These are phyloP conservation scores for Drosophila pallidifrons DNA, from an alignment of 1,140 invertebrate species.

Conservation along the genomic window DNA sequence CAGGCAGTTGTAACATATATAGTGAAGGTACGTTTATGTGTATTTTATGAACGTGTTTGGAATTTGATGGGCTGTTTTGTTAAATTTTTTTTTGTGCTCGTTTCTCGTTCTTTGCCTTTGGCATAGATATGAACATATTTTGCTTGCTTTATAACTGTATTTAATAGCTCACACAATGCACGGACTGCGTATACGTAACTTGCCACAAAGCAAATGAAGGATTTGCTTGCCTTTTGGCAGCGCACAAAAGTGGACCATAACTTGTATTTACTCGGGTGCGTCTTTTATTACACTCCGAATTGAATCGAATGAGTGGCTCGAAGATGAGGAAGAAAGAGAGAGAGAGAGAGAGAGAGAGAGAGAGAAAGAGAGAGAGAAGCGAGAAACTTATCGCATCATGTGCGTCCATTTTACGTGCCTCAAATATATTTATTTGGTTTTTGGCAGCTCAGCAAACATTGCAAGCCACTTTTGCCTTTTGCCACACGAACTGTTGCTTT, in stretches of 20 bases:
- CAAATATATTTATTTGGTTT: constrained; percentile 43
- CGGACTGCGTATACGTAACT: constrained; percentile 12
- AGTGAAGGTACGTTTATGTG: constrained; percentile 23
- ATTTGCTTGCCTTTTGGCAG: constrained; percentile 31
- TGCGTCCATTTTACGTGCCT: constrained; percentile 52
- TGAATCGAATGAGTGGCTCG: constrained; percentile 40
- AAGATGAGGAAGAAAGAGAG: neutral
- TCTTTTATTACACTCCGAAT: constrained; percentile 49
- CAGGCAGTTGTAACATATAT: constrained; percentile 9
- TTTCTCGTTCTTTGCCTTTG: neutral
- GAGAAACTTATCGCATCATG: constrained; percentile 61
- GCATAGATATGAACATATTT: constrained; percentile 54
- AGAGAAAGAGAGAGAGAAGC: constrained; percentile 14
- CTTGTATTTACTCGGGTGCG: constrained; percentile 47
- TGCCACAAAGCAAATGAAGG: constrained; percentile 30
- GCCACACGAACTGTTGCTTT: constrained; percentile 38
- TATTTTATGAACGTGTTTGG: constrained; percentile 65
- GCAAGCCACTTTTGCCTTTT: constrained; percentile 17
- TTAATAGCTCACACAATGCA: constrained; percentile 50
- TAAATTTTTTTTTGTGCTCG: constrained; percentile 10
- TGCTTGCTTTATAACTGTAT: constrained; percentile 54
- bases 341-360: neutral
- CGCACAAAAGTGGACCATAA: constrained; percentile 45
- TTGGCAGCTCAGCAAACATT: constrained; percentile 15
- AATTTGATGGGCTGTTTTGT: constrained; percentile 50